Conservation (phyloP, 2,888 invertebrate genomes). For the Margaritifera margaritifera region DNA sequence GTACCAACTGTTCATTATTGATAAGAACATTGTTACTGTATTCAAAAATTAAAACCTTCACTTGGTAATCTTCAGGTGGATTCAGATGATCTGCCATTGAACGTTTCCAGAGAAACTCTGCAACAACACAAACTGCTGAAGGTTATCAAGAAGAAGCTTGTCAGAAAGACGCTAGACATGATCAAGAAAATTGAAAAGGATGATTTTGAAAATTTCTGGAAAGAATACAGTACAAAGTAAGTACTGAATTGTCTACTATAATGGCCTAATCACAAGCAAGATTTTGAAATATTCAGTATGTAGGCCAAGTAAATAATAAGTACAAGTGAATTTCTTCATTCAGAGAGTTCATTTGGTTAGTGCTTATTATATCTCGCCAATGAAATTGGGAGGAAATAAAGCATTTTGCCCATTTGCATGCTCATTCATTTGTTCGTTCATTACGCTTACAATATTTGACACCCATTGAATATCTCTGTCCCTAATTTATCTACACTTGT, state of each 20-base stretch:
- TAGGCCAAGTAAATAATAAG: neutral
- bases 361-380: too few species aligned
- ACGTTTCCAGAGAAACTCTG: conserved; percentile 97
- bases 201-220: conserved; percentile 96
- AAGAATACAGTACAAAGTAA: conserved; percentile 97
- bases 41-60: too few species aligned
- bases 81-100: conserved; percentile 97
- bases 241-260: conserved; percentile 50
- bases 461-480: too few species aligned
- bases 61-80: conserved; percentile 78
- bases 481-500: too few species aligned
- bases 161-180: conserved; percentile 98
- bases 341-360: too few species aligned
- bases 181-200: conserved; percentile 94
- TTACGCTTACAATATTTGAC: too few species aligned
- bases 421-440: too few species aligned
- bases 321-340: too few species aligned
- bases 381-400: too few species aligned
- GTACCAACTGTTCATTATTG: too few species aligned
- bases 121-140: conserved; percentile 99
- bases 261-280: neutral
- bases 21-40: too few species aligned
- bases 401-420: too few species aligned
- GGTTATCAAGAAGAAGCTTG: conserved; percentile 98
- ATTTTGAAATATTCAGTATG: neutral